These are phyloP conservation scores for Sminthurides aquaticus DNA, from an alignment of 2,888 invertebrate species.

Conservation along the genomic window DNA sequence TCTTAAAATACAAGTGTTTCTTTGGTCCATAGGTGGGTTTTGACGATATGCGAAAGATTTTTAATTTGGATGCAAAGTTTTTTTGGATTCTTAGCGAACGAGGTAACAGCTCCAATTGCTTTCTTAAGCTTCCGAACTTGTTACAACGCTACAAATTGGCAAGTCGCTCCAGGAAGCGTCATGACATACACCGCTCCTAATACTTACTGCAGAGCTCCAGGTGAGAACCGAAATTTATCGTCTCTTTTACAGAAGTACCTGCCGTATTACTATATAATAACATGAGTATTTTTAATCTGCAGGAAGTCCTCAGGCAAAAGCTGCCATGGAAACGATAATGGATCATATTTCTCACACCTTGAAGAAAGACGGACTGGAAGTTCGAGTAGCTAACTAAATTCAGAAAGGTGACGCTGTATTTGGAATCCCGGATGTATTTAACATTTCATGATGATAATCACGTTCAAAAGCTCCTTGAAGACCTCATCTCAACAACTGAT, in stretches of 20 bases:
- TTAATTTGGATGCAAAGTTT: slow-evolving; percentile 55
- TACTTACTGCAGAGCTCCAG: slow-evolving; percentile 65
- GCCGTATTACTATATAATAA: neutral
- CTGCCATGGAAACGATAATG: slow-evolving; percentile 59
- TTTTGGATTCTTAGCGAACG: slow-evolving; percentile 51
- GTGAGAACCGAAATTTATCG: no score
- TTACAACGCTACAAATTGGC: slow-evolving; percentile 59
- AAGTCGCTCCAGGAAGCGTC: slow-evolving; percentile 49
- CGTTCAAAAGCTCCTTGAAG: slow-evolving; percentile 53
- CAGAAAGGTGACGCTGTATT: slow-evolving; percentile 45
- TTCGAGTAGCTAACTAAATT: slow-evolving; percentile 54
- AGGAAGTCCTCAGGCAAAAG: slow-evolving; percentile 60
- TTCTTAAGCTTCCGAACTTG: slow-evolving; percentile 53
- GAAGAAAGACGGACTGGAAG: slow-evolving; percentile 55
- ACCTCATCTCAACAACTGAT: slow-evolving; percentile 54
- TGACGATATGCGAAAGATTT: slow-evolving; percentile 57
- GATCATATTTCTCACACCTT: slow-evolving; percentile 56
- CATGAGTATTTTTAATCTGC: slow-evolving; percentile 3
- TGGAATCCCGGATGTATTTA: slow-evolving; percentile 19
- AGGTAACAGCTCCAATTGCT: slow-evolving; percentile 48
- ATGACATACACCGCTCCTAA: slow-evolving; percentile 61
- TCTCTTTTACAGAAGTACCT: no score
- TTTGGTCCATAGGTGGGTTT: slow-evolving; percentile 35
- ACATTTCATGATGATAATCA: slow-evolving; percentile 45
- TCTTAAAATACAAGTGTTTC: no score